Conservation (phyloP, 1,140 invertebrate species). For the Luehdorfia chinensis region DNA sequence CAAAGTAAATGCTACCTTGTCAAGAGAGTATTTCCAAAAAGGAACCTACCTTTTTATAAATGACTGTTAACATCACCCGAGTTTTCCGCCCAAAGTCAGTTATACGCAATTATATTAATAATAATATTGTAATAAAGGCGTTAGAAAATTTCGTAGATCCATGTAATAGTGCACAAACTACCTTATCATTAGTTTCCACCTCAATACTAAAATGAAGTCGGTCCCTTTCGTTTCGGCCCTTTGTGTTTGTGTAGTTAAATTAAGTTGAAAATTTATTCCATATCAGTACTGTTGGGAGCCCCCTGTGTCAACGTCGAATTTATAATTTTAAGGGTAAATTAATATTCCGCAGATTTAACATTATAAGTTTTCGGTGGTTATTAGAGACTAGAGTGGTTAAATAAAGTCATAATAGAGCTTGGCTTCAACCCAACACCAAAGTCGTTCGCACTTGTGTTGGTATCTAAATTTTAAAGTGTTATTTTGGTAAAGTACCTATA, state of each 20-base stretch:
- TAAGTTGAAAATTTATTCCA: conserved; percentile 76
- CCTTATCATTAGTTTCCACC: conserved; percentile 71
- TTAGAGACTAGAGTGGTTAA: too few relatives aligned
- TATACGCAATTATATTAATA: too few relatives aligned
- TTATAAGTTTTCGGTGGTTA: conserved; percentile 8
- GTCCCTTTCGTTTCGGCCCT: conserved; percentile 59
- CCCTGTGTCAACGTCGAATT: conserved; percentile 65
- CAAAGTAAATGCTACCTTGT: too few relatives aligned
- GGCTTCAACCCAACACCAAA: too few relatives aligned
- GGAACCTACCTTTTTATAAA: too few relatives aligned
- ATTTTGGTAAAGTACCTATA: too few relatives aligned
- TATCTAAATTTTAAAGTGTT: background rate
- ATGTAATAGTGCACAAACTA: conserved; percentile 31
- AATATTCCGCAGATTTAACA: conserved; percentile 27
- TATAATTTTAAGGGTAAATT: conserved; percentile 59
- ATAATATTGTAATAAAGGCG: too few relatives aligned
- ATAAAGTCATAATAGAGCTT: too few relatives aligned
- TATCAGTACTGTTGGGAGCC: conserved; percentile 53
- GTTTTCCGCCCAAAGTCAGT: too few relatives aligned
- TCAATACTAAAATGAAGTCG: conserved; percentile 62
- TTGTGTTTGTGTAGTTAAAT: conserved; percentile 74
- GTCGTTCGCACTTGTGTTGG: background rate
- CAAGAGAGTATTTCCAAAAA: too few relatives aligned
- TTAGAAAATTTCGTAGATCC: background rate
- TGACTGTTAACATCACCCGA: too few relatives aligned